A percentile compares a stretch with the other conserved stretches of the same genome.
Conservation (phyloP, 2,113 vertebrate species). For the Carettochelys insculpta region DNA sequence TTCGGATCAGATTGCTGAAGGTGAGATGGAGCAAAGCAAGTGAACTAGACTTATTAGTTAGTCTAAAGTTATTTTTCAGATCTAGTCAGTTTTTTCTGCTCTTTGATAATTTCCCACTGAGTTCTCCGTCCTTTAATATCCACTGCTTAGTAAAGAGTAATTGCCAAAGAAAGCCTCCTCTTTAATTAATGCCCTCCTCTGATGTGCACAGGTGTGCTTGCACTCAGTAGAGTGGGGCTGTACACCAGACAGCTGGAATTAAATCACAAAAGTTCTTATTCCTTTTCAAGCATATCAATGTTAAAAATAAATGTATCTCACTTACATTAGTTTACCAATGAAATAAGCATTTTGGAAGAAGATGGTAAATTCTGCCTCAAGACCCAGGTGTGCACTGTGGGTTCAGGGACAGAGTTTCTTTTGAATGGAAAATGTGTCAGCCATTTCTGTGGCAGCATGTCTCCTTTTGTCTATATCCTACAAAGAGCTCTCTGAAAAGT, state of each 20-base stretch:
- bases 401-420: neutral
- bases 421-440: neutral
- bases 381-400: neutral
- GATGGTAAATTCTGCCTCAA: neutral
- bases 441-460: neutral
- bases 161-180: neutral
- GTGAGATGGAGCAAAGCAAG: neutral
- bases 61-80: neutral
- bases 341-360: neutral
- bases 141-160: neutral
- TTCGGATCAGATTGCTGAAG: constrained; percentile 72
- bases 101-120: neutral
- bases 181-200: neutral
- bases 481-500: neutral
- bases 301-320: neutral
- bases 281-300: neutral
- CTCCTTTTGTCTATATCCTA: neutral
- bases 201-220: neutral
- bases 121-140: neutral
- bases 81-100: neutral
- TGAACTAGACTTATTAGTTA: neutral
- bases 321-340: neutral
- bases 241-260: neutral
- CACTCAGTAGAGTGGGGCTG: neutral
- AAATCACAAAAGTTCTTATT: neutral